These are phyloP conservation scores for Polyommatus icarus DNA, from an alignment of 2,888 invertebrate genomes.

Conservation along the genomic window DNA sequence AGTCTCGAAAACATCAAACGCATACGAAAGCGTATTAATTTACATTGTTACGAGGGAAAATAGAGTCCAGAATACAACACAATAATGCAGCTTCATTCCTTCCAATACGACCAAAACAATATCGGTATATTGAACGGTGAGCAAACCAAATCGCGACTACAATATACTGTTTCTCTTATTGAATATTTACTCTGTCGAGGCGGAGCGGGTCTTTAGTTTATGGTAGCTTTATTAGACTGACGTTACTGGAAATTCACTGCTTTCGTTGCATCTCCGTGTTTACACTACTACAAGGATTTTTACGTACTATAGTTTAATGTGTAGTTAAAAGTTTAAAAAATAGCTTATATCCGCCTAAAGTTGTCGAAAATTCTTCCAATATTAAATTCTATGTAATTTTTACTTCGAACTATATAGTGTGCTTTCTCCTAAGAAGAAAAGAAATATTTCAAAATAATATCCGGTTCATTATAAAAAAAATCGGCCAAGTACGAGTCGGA, in stretches of 20 bases:
- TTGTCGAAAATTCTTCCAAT: too few relatives aligned
- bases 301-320: not conserved
- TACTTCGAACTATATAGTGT: too few relatives aligned
- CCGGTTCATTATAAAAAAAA: too few relatives aligned
- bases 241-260: not conserved
- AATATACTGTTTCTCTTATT: slow-evolving; percentile 62
- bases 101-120: slow-evolving; percentile 65
- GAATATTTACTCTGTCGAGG: slow-evolving; percentile 62
- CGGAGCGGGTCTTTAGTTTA: slow-evolving; percentile 44
- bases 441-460: too few relatives aligned
- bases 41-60: slow-evolving; percentile 34
- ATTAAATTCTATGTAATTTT: too few relatives aligned
- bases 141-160: slow-evolving; percentile 61
- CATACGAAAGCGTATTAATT: slow-evolving; percentile 30
- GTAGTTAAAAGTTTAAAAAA: too few relatives aligned
- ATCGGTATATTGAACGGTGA: slow-evolving; percentile 65
- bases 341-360: too few relatives aligned
- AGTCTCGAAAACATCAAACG: not conserved
- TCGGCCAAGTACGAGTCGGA: too few relatives aligned
- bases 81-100: slow-evolving; percentile 46
- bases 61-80: slow-evolving; percentile 35
- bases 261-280: not conserved
- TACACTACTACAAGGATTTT: not conserved
- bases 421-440: too few relatives aligned
- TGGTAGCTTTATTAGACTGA: slow-evolving; percentile 46